Evolutionary conservation across 2,113 vertebrate species (phyloP).

Genomic region (Chinchilla lanigera): DNA sequence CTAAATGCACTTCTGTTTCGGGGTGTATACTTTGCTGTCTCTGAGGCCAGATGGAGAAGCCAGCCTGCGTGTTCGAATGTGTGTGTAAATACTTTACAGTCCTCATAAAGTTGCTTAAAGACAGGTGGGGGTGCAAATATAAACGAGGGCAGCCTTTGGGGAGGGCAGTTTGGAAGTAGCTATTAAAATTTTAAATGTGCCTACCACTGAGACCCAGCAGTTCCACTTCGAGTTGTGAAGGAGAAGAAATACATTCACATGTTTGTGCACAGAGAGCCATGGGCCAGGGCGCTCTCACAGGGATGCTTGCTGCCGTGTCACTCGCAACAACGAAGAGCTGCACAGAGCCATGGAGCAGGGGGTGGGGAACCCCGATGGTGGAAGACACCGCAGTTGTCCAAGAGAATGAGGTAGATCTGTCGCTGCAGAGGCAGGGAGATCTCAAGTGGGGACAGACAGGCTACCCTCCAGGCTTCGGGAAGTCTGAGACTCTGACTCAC

Average conservation of each 20-base stretch:
- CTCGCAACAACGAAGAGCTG: rapidly evolving
- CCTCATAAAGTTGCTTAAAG: constrained; percentile 80
- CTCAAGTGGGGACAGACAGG: not conserved
- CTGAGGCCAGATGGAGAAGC: constrained; percentile 59
- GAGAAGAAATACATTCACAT: rapidly evolving
- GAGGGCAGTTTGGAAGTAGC: constrained; percentile 78
- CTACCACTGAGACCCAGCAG: constrained; percentile 61
- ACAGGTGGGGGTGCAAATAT: constrained; percentile 68
- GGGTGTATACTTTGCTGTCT: not conserved
- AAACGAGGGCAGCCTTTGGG: constrained; percentile 67
- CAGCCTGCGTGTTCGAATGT: constrained; percentile 64
- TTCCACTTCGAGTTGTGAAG: not conserved
- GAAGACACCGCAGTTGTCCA: not conserved
- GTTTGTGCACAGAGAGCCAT: not conserved
- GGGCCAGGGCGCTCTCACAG: rapidly evolving
- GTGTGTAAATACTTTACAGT: constrained; percentile 80
- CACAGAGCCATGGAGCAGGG: not conserved
- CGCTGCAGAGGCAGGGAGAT: not conserved
- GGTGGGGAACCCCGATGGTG: not conserved
- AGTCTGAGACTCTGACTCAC: not conserved
- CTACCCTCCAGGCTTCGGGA: rapidly evolving
- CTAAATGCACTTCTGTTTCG: constrained; percentile 65
- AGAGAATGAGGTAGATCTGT: not conserved
- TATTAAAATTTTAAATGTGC: constrained; percentile 75
- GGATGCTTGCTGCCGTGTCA: rapidly evolving